Evolutionary conservation across 2,113 vertebrate genomes (phyloP).

Genomic region (Limanda limanda): DNA sequence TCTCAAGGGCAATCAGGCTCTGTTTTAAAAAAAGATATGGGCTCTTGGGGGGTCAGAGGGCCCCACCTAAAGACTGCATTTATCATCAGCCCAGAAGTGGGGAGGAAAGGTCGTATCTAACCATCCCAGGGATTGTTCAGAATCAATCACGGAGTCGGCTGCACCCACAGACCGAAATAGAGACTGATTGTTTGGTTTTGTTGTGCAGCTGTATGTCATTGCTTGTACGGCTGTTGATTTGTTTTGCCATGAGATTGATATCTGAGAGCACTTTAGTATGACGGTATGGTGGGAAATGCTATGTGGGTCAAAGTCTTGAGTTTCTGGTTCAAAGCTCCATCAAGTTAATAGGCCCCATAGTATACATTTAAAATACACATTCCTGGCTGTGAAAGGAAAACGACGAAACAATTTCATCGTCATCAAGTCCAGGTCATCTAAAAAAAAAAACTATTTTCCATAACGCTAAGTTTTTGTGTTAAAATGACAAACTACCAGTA

Average conservation of each 20-base stretch:
- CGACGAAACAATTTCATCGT: not conserved
- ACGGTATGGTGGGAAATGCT: constrained; percentile 11
- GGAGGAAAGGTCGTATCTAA: constrained; percentile 58
- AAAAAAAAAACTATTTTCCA: no score
- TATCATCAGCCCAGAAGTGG: constrained; percentile 63
- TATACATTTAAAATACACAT: constrained; percentile 30
- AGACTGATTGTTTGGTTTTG: constrained; percentile 63
- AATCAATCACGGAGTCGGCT: constrained; percentile 59
- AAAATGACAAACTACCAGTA: no score
- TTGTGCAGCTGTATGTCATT: constrained; percentile 56
- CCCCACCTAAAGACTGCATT: constrained; percentile 55
- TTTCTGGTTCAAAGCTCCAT: constrained; percentile 56
- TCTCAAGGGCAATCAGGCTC: constrained; percentile 65
- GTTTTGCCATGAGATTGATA: constrained; percentile 46
- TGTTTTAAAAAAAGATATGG: constrained; percentile 31
- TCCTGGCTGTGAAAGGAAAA: constrained; percentile 16
- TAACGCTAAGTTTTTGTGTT: no score
- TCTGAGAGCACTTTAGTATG: constrained; percentile 37
- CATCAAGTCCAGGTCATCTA: not conserved
- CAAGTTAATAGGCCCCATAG: constrained; percentile 12
- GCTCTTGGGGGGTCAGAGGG: constrained; percentile 37
- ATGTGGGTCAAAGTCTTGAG: constrained; percentile 30
- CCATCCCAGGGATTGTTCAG: constrained; percentile 52
- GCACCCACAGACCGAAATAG: constrained; percentile 34
- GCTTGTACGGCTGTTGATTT: constrained; percentile 46